Evolutionary conservation across 2,113 vertebrate species (phyloP), one percentile per base, ranked within the genome.

Genomic region (Urocolius indicus): DNA sequence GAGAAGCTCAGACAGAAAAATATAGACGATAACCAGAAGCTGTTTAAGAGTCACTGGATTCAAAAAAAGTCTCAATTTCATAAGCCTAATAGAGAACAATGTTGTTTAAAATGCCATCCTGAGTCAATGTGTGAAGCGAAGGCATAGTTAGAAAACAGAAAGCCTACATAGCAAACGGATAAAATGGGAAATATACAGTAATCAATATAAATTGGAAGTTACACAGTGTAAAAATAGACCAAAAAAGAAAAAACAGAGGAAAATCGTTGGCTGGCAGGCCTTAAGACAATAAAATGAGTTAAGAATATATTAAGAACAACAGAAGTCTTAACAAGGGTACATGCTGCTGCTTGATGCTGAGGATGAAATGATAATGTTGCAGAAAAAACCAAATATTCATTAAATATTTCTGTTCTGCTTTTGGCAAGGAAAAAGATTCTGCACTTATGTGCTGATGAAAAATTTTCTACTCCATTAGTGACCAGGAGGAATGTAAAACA

Each of bases 341-440:
- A 71, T 78, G 45, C 73, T 87, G 59, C 66, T 89, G 86, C 80
- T 94, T 3, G 3, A 61, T 81, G 89, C 34, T 63, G 80, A 90
- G 63, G 34, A 84, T 41, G 41, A 92, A 95, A 90, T 30, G 2
- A 71, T 63, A 84, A 92, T 72, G 41, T 52, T 84, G 76, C 86
- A 93, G 65, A 81, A 87, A 93, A 87, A 45, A 55, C 59, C 59
- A 89, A 95, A 89, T 89, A 86, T 78, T 91, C 41, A 77, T 84
- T 74, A 89, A n/a, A 52, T 81, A 71, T 63, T 92, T 93, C 43
- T 84, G 79, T 74, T 63, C 68, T 87, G 16, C 57, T 89, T 87
- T 94, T 92, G 80, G 79, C 90, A 93, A 90, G 48, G 89, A 87
- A 49, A 88, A 93, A 88, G 80, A 84, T 75, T 34, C 84, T 84